Base-by-base conservation (phyloP, 2,888 invertebrate genomes). In the Ormyrus rosae region DNA sequence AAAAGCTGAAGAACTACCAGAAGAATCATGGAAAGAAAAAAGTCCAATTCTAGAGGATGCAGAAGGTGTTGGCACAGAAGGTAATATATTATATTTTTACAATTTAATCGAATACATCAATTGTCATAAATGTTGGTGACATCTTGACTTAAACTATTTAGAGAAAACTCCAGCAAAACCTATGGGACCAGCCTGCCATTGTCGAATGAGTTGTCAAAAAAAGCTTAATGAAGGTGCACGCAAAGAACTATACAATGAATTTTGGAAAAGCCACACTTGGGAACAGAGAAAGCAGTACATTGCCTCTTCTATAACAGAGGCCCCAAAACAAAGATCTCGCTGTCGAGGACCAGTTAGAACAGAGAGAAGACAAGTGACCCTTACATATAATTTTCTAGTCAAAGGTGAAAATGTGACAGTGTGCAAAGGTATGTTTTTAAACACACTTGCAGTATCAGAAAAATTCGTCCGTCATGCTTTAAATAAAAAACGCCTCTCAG, bases 341-440 rank as follows among this genome's bases (percentile, higher is more conserved):
- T 84, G 84, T 61, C 84, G 85, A 5, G 84, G 85, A 45, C 84
- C 86, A 3, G 82, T 84, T 0, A 85, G 84, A 61, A 84, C 85
- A 0, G 85, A 86, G 63, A 83, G 85, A 45, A 82, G 86, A 81
- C 86, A 87, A 78, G 83, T 86, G 6, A 87, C 86, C 0, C 87
- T 87, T 51, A 88, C 86, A 0, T 88, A 87, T 64, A 86, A 85
- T 6, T 70, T 88, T 19, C 58, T 86, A 34, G 80, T 85, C 6
- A 85, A 86, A 64, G 83, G 83, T 2, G 84, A 87, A 51, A 85
- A 84, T 63, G 84, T 87, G 61, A 86, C 85, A 6, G 86, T 88
- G 9, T 88, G 87, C 80, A 88, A 88, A 65, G 84, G 84, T 64
- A 88, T 88, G 87, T 88, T 88, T 70, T 84, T 88, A 11, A 87